Evolutionary conservation across 2,888 invertebrate species (phyloP), one percentile per base, ranked within the genome.

Genomic region (Dorcus hopei): DNA sequence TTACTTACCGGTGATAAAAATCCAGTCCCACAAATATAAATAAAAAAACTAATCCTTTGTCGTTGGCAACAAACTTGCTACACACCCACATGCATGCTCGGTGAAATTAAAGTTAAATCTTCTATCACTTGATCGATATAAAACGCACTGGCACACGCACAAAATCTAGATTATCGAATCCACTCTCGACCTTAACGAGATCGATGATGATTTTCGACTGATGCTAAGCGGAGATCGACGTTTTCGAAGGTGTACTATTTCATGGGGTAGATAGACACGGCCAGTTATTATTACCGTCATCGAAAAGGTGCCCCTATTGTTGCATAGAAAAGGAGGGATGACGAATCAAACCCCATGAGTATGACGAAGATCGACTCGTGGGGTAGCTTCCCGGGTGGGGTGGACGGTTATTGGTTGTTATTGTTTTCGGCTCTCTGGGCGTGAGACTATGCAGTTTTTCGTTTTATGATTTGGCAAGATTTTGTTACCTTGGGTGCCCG

Each of bases 401-500:
- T 26, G 53, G 16, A 56, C 39, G 40, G 54, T 61, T 65, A 61
- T 65, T 67, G 65, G 64, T 65, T 55, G 62, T 64, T 65, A 62
- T 65, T 64, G 62, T 66, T 61, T 65, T 54, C 47, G 45, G 48
- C 26, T 39, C 61, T 61, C 58, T 57, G 70, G 70, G 70, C 72
- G 73, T 74, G 72, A 72, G 70, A 71, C 54, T 73, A 74, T 74
- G 73, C 71, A 70, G 67, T 68, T 73, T 72, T 68, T 61, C 55
- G 47, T 61, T 61, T 58, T 58, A 52, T 54, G 56, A 56, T 59
- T 49, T 42, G 52, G 11, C 45, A 9, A 19, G 45, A 19, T 3
- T 45, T 45, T 4, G 45, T 45, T 45, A 23, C 16, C 45, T 45
- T 45, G 16, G n/a, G 45, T 3, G 26, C 7, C 26, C 6, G 26